Percentiles rank a stretch among this genome's conserved stretches.
phyloP scores from a whole-genome alignment of 2,113 vertebrate genomes.

The Scatophagus argus region DNA sequence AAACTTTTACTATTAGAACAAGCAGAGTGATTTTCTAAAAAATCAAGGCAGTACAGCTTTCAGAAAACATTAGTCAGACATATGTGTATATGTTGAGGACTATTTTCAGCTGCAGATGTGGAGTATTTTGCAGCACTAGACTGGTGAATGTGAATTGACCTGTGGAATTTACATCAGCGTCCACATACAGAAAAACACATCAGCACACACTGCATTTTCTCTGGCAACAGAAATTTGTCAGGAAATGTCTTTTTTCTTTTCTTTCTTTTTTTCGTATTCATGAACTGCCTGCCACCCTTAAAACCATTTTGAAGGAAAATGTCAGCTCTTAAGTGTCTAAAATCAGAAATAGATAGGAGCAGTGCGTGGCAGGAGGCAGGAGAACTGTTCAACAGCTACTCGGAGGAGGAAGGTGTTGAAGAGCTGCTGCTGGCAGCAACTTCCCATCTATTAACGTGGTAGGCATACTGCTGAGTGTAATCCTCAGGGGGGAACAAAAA shows the following conservation, averaged over 20 bases:
- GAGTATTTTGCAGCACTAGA: not conserved
- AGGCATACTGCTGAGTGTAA: conserved; percentile 32
- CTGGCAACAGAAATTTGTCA: conserved; percentile 7
- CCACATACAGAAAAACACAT: conserved; percentile 11
- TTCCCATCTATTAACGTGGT: conserved; percentile 63
- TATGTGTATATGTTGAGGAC: not conserved
- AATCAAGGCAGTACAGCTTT: not conserved
- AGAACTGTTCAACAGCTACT: conserved; percentile 39
- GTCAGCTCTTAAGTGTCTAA: conserved; percentile 39
- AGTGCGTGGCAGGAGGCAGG: conserved; percentile 26
- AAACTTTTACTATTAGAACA: not conserved
- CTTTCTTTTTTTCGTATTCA: not conserved
- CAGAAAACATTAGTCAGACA: not conserved
- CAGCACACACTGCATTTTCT: conserved; percentile 5
- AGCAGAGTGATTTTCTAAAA: too few species aligned
- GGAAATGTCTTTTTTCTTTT: conserved; percentile 6
- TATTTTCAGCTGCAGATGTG: not conserved
- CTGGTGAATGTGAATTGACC: not conserved
- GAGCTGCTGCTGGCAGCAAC: conserved; percentile 57
- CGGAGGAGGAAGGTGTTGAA: conserved; percentile 50
- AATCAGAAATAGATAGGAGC: conserved; percentile 46
- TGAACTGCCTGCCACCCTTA: conserved; percentile 12
- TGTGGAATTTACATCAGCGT: not conserved
- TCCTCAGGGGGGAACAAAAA: conserved; percentile 44
- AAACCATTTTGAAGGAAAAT: conserved; percentile 48